Evolutionary conservation across 2,888 invertebrate genomes (phyloP).

Genomic region (Anoncus sp.): DNA sequence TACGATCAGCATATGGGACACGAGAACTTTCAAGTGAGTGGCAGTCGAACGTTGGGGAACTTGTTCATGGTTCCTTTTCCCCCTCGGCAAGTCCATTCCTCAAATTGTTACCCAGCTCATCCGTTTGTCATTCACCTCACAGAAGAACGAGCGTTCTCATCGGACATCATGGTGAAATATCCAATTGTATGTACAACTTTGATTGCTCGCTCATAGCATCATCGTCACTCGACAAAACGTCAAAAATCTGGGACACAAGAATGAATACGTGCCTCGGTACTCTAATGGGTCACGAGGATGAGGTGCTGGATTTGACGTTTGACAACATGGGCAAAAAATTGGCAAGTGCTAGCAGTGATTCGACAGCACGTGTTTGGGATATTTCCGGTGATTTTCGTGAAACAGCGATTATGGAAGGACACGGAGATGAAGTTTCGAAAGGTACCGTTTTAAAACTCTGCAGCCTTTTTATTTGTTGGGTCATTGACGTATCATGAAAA

Average conservation of each 20-base stretch:
- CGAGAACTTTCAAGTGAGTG: constrained; percentile 86
- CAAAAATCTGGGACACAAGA: constrained; percentile 89
- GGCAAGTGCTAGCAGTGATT: constrained; percentile 91
- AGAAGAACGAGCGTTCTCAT: constrained; percentile 86
- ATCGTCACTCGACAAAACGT: constrained; percentile 89
- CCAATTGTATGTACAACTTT: constrained; percentile 89
- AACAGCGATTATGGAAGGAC: constrained; percentile 87
- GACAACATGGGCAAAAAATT: constrained; percentile 88
- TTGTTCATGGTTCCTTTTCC: background rate
- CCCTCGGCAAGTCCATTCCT: too few relatives aligned
- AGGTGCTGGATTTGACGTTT: constrained; percentile 91
- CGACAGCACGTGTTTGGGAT: constrained; percentile 90
- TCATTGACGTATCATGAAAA: background rate
- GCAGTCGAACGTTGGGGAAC: too few relatives aligned
- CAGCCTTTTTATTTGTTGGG: background rate
- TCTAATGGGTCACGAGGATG: constrained; percentile 87
- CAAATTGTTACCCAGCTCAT: too few relatives aligned
- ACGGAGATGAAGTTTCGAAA: constrained; percentile 89
- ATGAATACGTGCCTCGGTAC: constrained; percentile 85
- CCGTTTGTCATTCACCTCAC: constrained; percentile 42
- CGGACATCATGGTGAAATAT: constrained; percentile 88
- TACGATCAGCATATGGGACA: constrained; percentile 91
- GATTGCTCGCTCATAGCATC: constrained; percentile 88
- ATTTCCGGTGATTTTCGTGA: constrained; percentile 85
- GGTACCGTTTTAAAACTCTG: constrained; percentile 74